A percentile compares a stretch with the other conserved stretches of the same genome.
Conservation (phyloP, 2,888 invertebrate species). For the Tetragonula carbonaria region DNA sequence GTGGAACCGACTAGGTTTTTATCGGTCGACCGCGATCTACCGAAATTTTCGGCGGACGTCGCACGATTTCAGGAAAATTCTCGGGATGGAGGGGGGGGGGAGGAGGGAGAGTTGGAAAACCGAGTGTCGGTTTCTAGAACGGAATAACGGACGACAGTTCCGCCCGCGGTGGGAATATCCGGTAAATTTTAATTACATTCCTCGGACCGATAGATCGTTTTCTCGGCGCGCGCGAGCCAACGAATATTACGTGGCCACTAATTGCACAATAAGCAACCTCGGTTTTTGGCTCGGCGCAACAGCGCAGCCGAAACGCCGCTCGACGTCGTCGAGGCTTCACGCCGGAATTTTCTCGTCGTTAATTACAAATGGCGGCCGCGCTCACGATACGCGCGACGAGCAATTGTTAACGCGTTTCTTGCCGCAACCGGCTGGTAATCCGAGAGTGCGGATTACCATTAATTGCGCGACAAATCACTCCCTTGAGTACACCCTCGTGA, state of each 20-base stretch:
- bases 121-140: conserved; percentile 13
- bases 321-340: background rate
- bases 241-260: conserved; percentile 49
- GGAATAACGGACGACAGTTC: background rate
- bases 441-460: conserved; percentile 31
- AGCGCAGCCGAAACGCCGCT: background rate
- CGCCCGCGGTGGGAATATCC: conserved; percentile 28
- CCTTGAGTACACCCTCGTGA: background rate
- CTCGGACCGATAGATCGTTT: conserved; percentile 45
- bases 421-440: conserved; percentile 42
- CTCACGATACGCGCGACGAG: conserved; percentile 20
- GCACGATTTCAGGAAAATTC: background rate
- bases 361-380: conserved; percentile 43
- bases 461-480: conserved; percentile 40
- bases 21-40: conserved; percentile 10
- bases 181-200: conserved; percentile 62
- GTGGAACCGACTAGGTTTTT: background rate
- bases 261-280: conserved; percentile 52
- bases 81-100: background rate
- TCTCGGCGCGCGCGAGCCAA: conserved; percentile 13
- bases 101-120: background rate
- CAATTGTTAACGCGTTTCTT: conserved; percentile 43
- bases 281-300: background rate
- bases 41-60: conserved; percentile 10
- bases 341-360: conserved; percentile 46